Base-by-base conservation (phyloP, 2,888 invertebrate genomes). In the Magallana nippona region DNA sequence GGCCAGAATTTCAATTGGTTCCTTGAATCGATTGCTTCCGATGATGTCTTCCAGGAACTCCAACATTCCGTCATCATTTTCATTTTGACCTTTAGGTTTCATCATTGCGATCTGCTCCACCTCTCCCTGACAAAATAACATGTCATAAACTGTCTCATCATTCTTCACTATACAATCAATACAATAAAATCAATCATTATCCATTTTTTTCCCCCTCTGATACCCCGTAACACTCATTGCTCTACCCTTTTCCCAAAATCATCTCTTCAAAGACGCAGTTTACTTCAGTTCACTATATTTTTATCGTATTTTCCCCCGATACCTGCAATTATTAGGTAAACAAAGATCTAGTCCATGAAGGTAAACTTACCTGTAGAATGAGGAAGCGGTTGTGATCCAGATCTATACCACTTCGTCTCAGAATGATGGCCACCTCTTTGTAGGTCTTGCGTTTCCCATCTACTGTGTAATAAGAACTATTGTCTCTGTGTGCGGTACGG, bases 91-190 rank as follows among this genome's bases (percentile, higher is more conserved):
- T 95, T 98, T 99, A 0, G 98, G 97, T 94, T 99, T 99, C 99
- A 99, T 99, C 97, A 99, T 96, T 0, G 99, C 97, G 90, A 99
- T 99, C 93, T 98, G 98, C 95, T 99, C 99, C 0, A 99, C 99
- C 95, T 99, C 99, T 78, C 99, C 99, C 97, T 98, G 86, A 22
- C 60, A 79, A 58, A 58, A 81, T 22, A 17, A 58, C n/a, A 32
- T 32, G 17, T 8, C 71, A 55, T 79, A 17, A 60, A 60, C 19
- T 60, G 44, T 44, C 8, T 44, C 44, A 44, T 44, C 44, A 44
- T 44, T 44, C 8, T 44, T 44, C 44, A 44, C 8, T 44, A 44
- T 44, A 44, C 44, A 44, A 44, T 3, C 0, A 10, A 44, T n/a
- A n/a, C n/a, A n/a, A n/a, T n/a, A n/a, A n/a, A n/a, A n/a, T n/a